A percentile compares a stretch with the other conserved stretches of the same genome.
These are phyloP conservation scores for Bombylius discolor DNA, from an alignment of 2,888 invertebrate genomes.

Conservation along the genomic window DNA sequence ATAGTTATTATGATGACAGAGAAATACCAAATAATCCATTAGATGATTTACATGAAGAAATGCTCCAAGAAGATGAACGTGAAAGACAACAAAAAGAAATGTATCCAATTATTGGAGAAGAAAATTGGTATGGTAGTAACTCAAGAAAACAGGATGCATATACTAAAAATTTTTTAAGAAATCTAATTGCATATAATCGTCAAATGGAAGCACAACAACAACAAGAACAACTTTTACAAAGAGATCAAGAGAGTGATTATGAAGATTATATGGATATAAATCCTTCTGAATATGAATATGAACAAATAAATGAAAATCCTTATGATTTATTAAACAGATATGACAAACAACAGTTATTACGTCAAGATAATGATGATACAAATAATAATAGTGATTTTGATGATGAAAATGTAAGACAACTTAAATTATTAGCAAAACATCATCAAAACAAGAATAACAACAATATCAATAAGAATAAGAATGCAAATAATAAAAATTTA, in stretches of 20 bases:
- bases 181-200: slow-evolving; percentile 48
- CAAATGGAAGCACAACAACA: slow-evolving; percentile 42
- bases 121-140: slow-evolving; percentile 44
- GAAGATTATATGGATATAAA: slow-evolving; percentile 35
- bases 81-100: slow-evolving; percentile 30
- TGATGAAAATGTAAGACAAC: slow-evolving; percentile 52
- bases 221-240: slow-evolving; percentile 30
- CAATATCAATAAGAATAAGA: not conserved
- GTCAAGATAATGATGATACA: slow-evolving; percentile 5
- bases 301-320: slow-evolving; percentile 11
- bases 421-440: slow-evolving; percentile 46
- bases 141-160: slow-evolving; percentile 36
- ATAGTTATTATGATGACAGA: slow-evolving; percentile 32
- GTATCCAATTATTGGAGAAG: slow-evolving; percentile 38
- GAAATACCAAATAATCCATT: slow-evolving; percentile 37
- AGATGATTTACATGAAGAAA: slow-evolving; percentile 45
- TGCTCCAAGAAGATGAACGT: slow-evolving; percentile 47
- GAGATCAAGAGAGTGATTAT: slow-evolving; percentile 40
- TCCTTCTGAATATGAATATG: slow-evolving; percentile 16
- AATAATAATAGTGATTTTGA: slow-evolving; percentile 32
- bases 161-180: slow-evolving; percentile 41
- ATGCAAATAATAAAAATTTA: not conserved
- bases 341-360: slow-evolving; percentile 15
- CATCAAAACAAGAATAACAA: slow-evolving; percentile 33
- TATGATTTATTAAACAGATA: slow-evolving; percentile 13